phyloP scores from a whole-genome alignment of 1,140 invertebrate genomes.

The Zaprionus lachaisei region DNA sequence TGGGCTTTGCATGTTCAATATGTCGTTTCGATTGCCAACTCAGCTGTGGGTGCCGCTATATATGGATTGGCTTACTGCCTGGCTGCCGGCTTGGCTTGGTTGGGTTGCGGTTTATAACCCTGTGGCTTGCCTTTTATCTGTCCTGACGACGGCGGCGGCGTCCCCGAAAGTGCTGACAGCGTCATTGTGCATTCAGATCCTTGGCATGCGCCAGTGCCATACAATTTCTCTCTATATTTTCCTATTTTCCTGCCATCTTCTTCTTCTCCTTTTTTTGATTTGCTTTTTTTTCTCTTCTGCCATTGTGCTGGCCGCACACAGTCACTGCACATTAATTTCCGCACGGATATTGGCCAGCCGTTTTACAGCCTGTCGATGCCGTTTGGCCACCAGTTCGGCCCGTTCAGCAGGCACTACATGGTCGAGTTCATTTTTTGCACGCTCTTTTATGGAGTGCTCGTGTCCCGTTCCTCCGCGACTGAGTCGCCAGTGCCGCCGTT shows the following conservation, averaged over 20 bases:
- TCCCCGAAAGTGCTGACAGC: slow-evolving; percentile 69
- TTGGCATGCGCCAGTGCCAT: slow-evolving; percentile 16
- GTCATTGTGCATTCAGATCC: slow-evolving; percentile 52
- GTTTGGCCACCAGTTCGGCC: slow-evolving; percentile 28
- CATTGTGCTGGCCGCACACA: slow-evolving; percentile 39
- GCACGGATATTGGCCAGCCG: slow-evolving; percentile 71
- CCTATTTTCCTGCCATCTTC: slow-evolving; percentile 6
- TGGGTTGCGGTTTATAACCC: slow-evolving; percentile 55
- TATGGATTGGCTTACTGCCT: slow-evolving; percentile 4
- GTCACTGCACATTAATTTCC: slow-evolving; percentile 77
- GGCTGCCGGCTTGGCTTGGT: slow-evolving; percentile 5
- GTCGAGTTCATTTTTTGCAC: slow-evolving; percentile 34
- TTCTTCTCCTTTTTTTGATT: slow-evolving; percentile 1
- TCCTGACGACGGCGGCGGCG: slow-evolving; percentile 28
- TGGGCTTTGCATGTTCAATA: slow-evolving; percentile 57
- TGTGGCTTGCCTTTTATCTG: slow-evolving; percentile 60
- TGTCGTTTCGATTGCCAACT: slow-evolving; percentile 57
- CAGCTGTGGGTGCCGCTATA: not conserved
- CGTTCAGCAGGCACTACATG: slow-evolving; percentile 15
- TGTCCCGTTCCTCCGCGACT: slow-evolving; percentile 3
- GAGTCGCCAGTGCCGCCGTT: not conserved
- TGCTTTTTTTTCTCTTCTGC: slow-evolving; percentile 3
- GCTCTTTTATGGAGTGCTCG: slow-evolving; percentile 20
- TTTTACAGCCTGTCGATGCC: slow-evolving; percentile 54
- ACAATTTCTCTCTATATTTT: slow-evolving; percentile 13